Conservation (phyloP, 2,797 vertebrate species). For the Pterois miles region DNA sequence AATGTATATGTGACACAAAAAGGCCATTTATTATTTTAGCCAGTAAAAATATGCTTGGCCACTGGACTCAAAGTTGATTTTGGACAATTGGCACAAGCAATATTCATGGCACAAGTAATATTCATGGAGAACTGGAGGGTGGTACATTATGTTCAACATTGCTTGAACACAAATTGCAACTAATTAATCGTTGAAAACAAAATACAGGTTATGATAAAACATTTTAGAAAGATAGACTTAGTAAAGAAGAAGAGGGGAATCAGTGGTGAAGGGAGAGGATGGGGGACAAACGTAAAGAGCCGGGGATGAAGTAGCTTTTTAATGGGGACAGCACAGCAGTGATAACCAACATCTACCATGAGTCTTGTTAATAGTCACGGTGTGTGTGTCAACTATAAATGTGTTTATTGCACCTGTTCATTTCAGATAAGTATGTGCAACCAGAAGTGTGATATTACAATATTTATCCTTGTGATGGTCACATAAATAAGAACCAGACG, state of each 20-base stretch:
- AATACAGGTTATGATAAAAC: background rate
- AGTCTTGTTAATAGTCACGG: constrained; percentile 34
- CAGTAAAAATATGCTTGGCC: too few relatives aligned
- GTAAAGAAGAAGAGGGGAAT: background rate
- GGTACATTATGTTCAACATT: background rate
- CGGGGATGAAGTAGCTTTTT: constrained; percentile 26
- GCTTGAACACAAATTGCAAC: background rate
- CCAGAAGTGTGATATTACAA: constrained; percentile 37
- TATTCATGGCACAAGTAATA: background rate
- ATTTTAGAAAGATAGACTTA: constrained; percentile 4
- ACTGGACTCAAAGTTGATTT: too few relatives aligned
- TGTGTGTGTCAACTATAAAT: constrained; percentile 36
- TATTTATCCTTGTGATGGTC: constrained; percentile 28
- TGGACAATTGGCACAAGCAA: background rate
- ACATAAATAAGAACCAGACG: constrained; percentile 23
- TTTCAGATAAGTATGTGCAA: constrained; percentile 43
- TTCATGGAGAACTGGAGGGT: background rate
- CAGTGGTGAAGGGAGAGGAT: constrained; percentile 13
- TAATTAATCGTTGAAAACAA: background rate
- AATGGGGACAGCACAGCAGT: constrained; percentile 26
- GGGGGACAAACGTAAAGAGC: constrained; percentile 19
- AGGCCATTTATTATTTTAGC: too few relatives aligned
- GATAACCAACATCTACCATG: constrained; percentile 49
- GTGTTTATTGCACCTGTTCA: constrained; percentile 43
- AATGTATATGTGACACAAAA: background rate